These are phyloP conservation scores for Labrus mixtus DNA, from an alignment of 2,113 vertebrate genomes.

Conservation along the genomic window DNA sequence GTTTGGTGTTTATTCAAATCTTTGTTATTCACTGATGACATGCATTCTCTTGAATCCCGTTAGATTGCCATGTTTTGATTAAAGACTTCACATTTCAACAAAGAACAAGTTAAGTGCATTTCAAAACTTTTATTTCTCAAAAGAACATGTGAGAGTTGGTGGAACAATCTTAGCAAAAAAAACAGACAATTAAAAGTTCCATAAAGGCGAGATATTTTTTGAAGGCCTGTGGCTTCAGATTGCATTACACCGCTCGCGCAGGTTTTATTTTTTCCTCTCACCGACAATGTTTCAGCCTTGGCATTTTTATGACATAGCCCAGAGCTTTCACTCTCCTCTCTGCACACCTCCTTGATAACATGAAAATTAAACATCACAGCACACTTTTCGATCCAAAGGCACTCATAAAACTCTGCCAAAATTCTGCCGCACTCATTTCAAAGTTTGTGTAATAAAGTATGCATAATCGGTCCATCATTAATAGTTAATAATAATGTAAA, in stretches of 20 bases:
- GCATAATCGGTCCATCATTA: conserved; percentile 5
- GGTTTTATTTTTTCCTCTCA: conserved; percentile 26
- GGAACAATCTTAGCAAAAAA: conserved; percentile 1
- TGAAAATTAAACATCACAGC: conserved; percentile 32
- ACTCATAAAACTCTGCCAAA: conserved; percentile 13
- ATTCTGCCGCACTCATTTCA: conserved; percentile 11
- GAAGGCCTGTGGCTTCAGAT: conserved; percentile 37
- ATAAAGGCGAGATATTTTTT: conserved; percentile 29
- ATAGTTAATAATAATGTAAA: conserved; percentile 26
- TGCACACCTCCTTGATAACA: conserved; percentile 31
- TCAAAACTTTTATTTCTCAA: not conserved
- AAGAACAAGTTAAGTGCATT: not conserved
- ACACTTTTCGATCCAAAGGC: conserved; percentile 6
- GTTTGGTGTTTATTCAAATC: not conserved
- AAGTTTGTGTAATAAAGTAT: conserved; percentile 22
- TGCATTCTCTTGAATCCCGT: no score
- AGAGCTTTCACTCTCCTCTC: conserved; percentile 30
- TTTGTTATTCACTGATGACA: not conserved
- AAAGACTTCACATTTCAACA: not conserved
- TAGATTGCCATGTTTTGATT: not conserved
- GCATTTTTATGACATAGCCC: conserved; percentile 55
- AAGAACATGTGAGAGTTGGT: not conserved
- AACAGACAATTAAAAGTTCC: not conserved
- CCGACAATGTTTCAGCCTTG: conserved; percentile 39
- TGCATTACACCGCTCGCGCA: conserved; percentile 21